Evolutionary conservation across 2,113 vertebrate genomes (phyloP), one percentile per base, ranked within the genome.

Genomic region (Gopherus evgoodei): DNA sequence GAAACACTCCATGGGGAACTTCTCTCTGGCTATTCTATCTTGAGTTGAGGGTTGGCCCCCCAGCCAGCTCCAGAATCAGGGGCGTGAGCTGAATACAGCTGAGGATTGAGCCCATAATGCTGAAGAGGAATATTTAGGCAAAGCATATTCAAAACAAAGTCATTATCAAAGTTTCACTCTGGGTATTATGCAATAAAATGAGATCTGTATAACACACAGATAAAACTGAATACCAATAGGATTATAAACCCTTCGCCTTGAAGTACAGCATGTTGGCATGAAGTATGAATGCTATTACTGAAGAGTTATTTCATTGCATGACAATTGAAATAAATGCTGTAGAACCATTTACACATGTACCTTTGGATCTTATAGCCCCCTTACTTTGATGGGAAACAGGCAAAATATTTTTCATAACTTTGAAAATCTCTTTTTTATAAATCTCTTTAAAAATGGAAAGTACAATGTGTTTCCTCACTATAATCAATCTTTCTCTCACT

Each of bases 221-320:
- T 92, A 89, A 92, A 97, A 88, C 11, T 81, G 44, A 90, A 85
- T 88, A 97, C 84, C 92, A 92, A 84, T 86, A 91, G 94, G 90
- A 90, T 90, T 96, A 62, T 93, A 95, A 95, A 97, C 91, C 52
- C 89, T 96, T 95, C 93, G 69, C 83, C 91, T 97, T 93, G 89
- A 97, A 97, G 38, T 96, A 38, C 52, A 96, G 5, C 35, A 9
- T 62, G 79, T 72, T 97, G 97, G 81, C 93, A 91, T 76, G 50
- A 89, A 96, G 56, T 93, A 81, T 31, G 88, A 95, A 79, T 69
- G 44, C 44, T 96, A 16, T 94, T 86, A 88, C 89, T 69, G 93
- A 97, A 96, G 91, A 97, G 88, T 93, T 96, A 95, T 97, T 97
- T 95, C 94, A 94, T 95, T 94, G 90, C 88, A 95, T 87, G 90